Base-by-base conservation (phyloP, 2,888 invertebrate genomes). In the Eulithis prunata region DNA sequence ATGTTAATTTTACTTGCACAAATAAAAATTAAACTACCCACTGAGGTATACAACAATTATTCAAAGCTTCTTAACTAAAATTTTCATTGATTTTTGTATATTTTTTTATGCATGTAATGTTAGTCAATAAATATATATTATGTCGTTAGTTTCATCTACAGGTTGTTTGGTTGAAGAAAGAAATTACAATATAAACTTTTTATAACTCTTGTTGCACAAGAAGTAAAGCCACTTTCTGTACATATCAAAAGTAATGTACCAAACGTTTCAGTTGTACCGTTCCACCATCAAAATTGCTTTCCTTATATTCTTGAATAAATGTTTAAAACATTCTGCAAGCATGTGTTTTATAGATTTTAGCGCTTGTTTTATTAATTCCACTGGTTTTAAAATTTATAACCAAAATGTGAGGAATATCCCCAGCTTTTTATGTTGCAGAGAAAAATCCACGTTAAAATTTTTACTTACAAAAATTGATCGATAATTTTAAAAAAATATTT, bases 261-360 rank as follows among this genome's bases (percentile, higher is more conserved):
- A 81, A 86, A 84, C 76, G 81, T 80, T 85, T 81, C 82, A 82
- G 84, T 85, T 84, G 86, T 84, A 84, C 84, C 84, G 81, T 89
- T 88, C 78, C 79, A 86, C 85, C 87, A 89, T 87, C 87, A 87
- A 89, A 89, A 91, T 89, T 89, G 89, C 86, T 89, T 89, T 87
- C 83, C 85, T 89, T 89, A 86, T 89, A 87, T 87, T 41, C 88
- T 88, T 83, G 86, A 88, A 89, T 88, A 90, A 90, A 90, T 89
- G 88, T 90, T 90, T 89, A 87, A 90, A 90, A 87, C 86, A 89
- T 86, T 75, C 82, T 77, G 87, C 87, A 87, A 92, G 90, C 91
- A 91, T 91, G 91, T 92, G 90, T 91, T 91, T 91, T 91, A 92
- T 91, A 81, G 84, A 76, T 85, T 87, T 88, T 86, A 91, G 86